Base-by-base conservation (phyloP, 2,797 vertebrate genomes). In the Podargus strigoides region DNA sequence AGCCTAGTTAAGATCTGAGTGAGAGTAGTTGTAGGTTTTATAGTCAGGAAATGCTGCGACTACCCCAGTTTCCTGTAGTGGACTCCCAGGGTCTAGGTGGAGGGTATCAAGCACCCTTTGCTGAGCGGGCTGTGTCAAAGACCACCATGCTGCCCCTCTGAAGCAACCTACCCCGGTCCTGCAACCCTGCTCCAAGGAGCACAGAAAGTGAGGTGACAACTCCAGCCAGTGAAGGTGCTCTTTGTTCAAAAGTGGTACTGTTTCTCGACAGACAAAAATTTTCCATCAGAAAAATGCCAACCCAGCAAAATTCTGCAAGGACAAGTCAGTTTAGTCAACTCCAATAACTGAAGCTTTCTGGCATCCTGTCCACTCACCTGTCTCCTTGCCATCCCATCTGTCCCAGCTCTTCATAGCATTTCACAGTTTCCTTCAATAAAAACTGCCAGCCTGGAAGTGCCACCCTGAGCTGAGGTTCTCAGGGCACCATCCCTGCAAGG, bases 301-400 rank as follows among this genome's bases (percentile, higher is more conserved):
- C 37, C 39, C 39, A 75, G 83, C 55, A 86, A 84, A 81, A 53
- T 52, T 66, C 55, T 72, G 39, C 87, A 93, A 93, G 85, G 85
- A 50, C 69, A 81, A 84, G 46, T 64, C 66, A 76, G 39, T 73
- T 90, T 11, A 90, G 58, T 68, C 42, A 75, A 3, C 36, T 30
- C 10, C 20, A 32, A 49, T 26, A 58, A 72, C 46, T 9, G 2
- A 75, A 58, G 23, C 46, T 58, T 84, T 50, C 73, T 93, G 87
- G 91, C 82, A 90, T 28, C 30, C 87, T 50, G 73, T 91, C 93
- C 58, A 10, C 39, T 36, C 1, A 2, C 64, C 64, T 85, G 56
- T 42, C 23, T 62, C 53, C 34, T 30, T 66, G 80, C 79, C 85
- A 66, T 80, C 49, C 85, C 85, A 84, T 93, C 88, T 93, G 91